A percentile compares a stretch with the other conserved stretches of the same genome.
These are phyloP conservation scores for Ibidorhyncha struthersii DNA, from an alignment of 2,113 vertebrate genomes.

Conservation along the genomic window DNA sequence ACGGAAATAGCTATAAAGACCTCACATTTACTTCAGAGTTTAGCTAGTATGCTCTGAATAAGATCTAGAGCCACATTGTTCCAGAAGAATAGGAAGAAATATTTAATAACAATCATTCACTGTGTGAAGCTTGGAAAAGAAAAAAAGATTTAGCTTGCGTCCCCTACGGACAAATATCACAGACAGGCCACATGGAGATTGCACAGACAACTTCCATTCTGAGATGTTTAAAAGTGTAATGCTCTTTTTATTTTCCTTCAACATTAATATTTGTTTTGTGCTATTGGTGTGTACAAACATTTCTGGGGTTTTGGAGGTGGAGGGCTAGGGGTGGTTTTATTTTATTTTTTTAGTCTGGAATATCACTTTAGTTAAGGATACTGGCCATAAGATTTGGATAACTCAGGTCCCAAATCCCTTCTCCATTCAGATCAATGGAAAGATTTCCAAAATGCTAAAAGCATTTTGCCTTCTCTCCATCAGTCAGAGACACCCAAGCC, in stretches of 20 bases:
- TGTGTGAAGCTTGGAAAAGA: background rate
- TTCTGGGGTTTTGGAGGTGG: background rate
- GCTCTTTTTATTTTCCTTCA: background rate
- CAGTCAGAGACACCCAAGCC: background rate
- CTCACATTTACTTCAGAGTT: background rate
- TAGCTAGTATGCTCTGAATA: background rate
- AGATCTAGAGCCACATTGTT: background rate
- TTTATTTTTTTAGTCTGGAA: background rate
- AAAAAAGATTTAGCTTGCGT: background rate
- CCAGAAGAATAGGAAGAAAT: background rate
- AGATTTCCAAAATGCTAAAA: background rate
- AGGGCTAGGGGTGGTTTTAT: fast-evolving
- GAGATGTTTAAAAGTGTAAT: background rate
- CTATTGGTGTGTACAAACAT: background rate
- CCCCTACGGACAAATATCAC: background rate
- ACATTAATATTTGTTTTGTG: background rate
- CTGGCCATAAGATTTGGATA: background rate
- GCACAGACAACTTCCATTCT: background rate
- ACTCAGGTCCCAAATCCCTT: background rate
- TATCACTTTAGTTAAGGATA: background rate
- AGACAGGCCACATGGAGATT: background rate
- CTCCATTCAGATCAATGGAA: background rate
- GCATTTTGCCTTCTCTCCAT: background rate
- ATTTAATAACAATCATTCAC: background rate
- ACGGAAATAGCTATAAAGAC: background rate